Conservation (phyloP, 2,888 invertebrate species). For the Ecdyonurus torrentis region DNA sequence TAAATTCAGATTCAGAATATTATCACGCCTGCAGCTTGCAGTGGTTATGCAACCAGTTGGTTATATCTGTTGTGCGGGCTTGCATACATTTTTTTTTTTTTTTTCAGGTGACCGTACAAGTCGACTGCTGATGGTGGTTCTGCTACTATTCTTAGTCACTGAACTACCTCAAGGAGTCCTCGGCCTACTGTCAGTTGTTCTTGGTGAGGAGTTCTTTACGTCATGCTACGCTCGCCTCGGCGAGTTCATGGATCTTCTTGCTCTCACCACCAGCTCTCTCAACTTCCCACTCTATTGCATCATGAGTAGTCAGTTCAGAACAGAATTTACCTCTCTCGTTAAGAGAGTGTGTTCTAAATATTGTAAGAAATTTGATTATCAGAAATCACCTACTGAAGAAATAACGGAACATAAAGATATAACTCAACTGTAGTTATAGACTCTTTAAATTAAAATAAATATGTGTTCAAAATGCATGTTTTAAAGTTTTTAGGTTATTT, state of each 20-base stretch:
- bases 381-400: background rate
- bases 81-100: background rate
- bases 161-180: slow-evolving; percentile 34
- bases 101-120: slow-evolving; percentile 25
- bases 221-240: slow-evolving; percentile 26
- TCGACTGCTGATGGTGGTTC: slow-evolving; percentile 30
- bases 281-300: slow-evolving; percentile 37
- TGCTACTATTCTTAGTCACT: slow-evolving; percentile 29
- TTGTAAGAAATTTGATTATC: background rate
- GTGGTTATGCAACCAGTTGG: too few species aligned
- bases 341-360: background rate
- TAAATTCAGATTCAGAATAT: too few species aligned
- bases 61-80: too few species aligned
- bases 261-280: slow-evolving; percentile 33
- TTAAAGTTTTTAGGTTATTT: too few species aligned
- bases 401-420: too few species aligned
- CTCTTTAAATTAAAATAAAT: too few species aligned
- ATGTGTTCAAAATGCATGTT: too few species aligned
- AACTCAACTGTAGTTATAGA: too few species aligned
- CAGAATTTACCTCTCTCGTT: slow-evolving; percentile 5
- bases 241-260: slow-evolving; percentile 32
- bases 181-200: slow-evolving; percentile 50
- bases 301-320: slow-evolving; percentile 34
- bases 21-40: too few species aligned
- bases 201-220: slow-evolving; percentile 30